Conservation (phyloP, 2,888 invertebrate species). For the Cryptocephalus primarius region DNA sequence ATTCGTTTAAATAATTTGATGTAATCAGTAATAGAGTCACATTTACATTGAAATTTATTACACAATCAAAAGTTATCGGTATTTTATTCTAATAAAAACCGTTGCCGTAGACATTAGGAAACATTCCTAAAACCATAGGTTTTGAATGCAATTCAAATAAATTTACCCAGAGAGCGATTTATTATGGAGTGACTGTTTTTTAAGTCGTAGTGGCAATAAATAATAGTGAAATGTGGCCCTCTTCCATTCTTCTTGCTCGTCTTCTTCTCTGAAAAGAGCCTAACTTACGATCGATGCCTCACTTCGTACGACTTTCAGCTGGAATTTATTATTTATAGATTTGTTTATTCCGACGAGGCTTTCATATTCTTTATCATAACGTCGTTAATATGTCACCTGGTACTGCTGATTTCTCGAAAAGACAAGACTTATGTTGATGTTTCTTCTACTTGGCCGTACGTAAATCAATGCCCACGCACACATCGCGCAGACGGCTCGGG, state of each 20-base stretch:
- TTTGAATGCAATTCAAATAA: slow-evolving; percentile 8
- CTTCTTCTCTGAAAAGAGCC: no score
- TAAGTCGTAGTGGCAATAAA: slow-evolving; percentile 12
- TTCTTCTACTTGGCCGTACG: slow-evolving; percentile 27
- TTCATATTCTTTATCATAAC: not conserved
- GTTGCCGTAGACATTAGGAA: slow-evolving; percentile 1
- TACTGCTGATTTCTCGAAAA: slow-evolving; percentile 8
- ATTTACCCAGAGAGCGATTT: slow-evolving; percentile 8
- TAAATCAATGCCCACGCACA: slow-evolving; percentile 32
- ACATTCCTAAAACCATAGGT: slow-evolving; percentile 3
- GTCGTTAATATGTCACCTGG: slow-evolving; percentile 1
- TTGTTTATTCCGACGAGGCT: not conserved
- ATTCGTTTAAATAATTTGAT: no score
- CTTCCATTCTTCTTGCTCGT: slow-evolving; percentile 7
- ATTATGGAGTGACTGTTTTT: slow-evolving; percentile 13
- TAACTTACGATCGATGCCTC: no score
- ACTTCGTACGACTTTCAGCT: no score
- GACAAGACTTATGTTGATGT: slow-evolving; percentile 37
- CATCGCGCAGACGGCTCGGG: slow-evolving; percentile 8
- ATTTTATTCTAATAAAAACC: no score
- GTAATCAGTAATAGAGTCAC: no score
- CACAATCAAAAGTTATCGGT: no score
- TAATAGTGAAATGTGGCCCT: slow-evolving; percentile 16
- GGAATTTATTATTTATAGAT: not conserved
- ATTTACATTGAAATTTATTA: no score